Base-by-base conservation (phyloP, 1,140 invertebrate genomes). In the Acromyrmex echinatior region DNA sequence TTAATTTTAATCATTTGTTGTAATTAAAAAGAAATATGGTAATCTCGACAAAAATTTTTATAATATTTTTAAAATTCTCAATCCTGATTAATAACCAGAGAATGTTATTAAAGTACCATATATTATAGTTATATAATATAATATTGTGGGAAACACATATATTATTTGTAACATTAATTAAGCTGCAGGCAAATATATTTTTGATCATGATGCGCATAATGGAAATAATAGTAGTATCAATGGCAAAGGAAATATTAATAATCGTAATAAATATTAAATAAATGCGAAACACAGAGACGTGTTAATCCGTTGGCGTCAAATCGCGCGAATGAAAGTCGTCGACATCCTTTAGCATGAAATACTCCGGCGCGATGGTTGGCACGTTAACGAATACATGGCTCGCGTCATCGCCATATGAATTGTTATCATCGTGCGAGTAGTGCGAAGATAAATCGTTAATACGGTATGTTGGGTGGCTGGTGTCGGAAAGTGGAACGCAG, bases 361-460 rank as follows among this genome's bases (percentile, higher is more conserved):
- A 58, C n/a, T 28, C 56, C 39, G 25, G 39, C 39, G n/a, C 14
- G 70, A 56, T 84, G 80, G 80, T 74, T 84, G 80, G 80, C 56
- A 14, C 58, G 70, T 74, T 74, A 84, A 84, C 80, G 70, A 84
- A 84, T 74, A 84, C 56, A 74, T 62, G 80, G 70, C 39, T 28
- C 56, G 39, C 80, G 80, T 84, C 80, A 84, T 84, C 76, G 62
- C 76, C 49, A 58, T 76, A 89, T 90, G 88, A 90, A 90, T 89
- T 90, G 87, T 89, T 89, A 90, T 90, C 88, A 77, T 58, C 65
- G 74, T 86, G 79, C 56, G 88, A 66, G 45, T 63, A 63, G 58
- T 16, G 63, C 76, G 65, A 66, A 68, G 77, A 90, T 90, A 90
- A 90, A 90, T 90, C 88, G 87, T 89, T 90, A 89, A 90, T 90